phyloP scores from a whole-genome alignment of 2,797 vertebrate species.

The Zenarchopterus dispar region DNA sequence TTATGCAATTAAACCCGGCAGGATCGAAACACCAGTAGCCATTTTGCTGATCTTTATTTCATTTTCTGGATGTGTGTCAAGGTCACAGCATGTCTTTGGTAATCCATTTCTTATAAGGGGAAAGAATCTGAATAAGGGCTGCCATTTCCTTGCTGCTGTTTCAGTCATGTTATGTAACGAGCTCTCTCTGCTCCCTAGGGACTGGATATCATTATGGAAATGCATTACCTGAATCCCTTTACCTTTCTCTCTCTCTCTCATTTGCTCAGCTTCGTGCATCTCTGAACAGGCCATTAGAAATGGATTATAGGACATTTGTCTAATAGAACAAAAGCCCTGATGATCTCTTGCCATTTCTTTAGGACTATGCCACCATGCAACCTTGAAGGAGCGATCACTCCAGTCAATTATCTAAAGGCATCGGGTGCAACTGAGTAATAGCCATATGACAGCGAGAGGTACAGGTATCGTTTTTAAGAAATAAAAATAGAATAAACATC shows the following conservation, averaged over 20 bases:
- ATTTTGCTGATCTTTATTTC: slow-evolving; percentile 35
- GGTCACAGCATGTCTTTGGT: slow-evolving; percentile 61
- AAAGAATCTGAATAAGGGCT: slow-evolving; percentile 47
- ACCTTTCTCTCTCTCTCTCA: slow-evolving; percentile 29
- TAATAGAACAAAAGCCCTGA: slow-evolving; percentile 47
- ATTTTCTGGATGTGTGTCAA: slow-evolving; percentile 61
- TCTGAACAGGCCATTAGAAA: slow-evolving; percentile 73
- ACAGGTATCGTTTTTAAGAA: slow-evolving; percentile 18
- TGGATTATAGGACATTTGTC: slow-evolving; percentile 71
- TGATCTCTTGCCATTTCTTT: slow-evolving; percentile 60
- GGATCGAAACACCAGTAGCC: slow-evolving; percentile 4
- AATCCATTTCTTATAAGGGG: slow-evolving; percentile 64
- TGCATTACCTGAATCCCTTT: slow-evolving; percentile 69
- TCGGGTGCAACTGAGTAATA: slow-evolving; percentile 28
- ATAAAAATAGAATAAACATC: slow-evolving; percentile 41
- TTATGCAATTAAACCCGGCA: not conserved
- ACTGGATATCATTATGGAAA: slow-evolving; percentile 82
- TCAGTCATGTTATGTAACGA: slow-evolving; percentile 74
- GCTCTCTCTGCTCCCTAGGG: slow-evolving; percentile 66
- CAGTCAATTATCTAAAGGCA: slow-evolving; percentile 43
- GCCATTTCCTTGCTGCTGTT: slow-evolving; percentile 43
- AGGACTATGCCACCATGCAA: slow-evolving; percentile 54
- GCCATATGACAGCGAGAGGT: slow-evolving; percentile 8
- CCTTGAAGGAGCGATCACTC: slow-evolving; percentile 51
- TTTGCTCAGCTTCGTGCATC: slow-evolving; percentile 60